Evolutionary conservation across 2,888 invertebrate genomes (phyloP), one percentile per base, ranked within the genome.

Genomic region (Diaprepes abbreviatus): DNA sequence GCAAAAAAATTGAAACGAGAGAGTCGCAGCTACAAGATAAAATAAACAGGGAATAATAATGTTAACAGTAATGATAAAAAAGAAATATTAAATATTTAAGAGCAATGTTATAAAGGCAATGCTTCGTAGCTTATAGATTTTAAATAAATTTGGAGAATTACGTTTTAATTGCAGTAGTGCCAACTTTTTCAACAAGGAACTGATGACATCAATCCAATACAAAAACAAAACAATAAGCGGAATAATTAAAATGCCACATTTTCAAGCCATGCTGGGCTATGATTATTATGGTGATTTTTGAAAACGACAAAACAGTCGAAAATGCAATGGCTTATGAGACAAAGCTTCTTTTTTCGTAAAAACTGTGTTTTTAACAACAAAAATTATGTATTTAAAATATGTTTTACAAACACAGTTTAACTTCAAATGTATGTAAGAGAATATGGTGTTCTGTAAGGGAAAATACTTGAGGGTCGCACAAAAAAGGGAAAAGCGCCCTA

Each of bases 401-500:
- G 7, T 38, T 57, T 19, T 21, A 16, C 2, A 43, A 21, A 43
- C 19, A 43, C 43, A 43, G 19, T 10, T 17, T 10, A 19, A 43
- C n/a, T 16, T 38, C n/a, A n/a, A n/a, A 16, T 16, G n/a, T 10
- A 9, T 19, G 1, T 1, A 43, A 10, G 19, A 43, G 3, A 24
- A 16, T 50, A 35, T 52, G 17, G 12, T 57, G 28, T 43, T 65
- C 57, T 38, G 50, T 36, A 64, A 58, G 58, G 24, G 28, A 54
- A 65, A 31, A 60, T 62, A 65, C 68, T 65, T 50, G 70, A 55
- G 48, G 45, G 72, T 63, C 48, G 45, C 71, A 66, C 64, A 35
- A 28, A 54, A 57, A 43, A n/a, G 70, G 68, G 73, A 74, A 70
- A 80, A 81, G 79, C 80, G 75, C 74, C 79, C 78, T 79, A 77